A percentile compares a stretch with the other conserved stretches of the same genome.
phyloP scores from a whole-genome alignment of 2,888 invertebrate genomes.

The Macropis europaea region DNA sequence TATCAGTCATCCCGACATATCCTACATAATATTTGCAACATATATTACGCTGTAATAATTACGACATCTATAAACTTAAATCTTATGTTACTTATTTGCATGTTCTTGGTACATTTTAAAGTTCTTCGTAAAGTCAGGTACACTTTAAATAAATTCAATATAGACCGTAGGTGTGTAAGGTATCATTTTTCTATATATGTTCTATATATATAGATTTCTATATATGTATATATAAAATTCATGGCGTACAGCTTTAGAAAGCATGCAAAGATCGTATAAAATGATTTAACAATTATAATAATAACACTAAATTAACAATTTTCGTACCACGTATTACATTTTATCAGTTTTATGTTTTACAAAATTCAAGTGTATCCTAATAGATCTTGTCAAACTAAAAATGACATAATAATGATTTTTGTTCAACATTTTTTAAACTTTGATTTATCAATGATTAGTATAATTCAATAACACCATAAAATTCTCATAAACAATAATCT shows the following conservation, averaged over 20 bases:
- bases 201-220: too few species aligned
- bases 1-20: too few species aligned
- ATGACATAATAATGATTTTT: slow-evolving; percentile 1
- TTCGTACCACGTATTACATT: not conserved
- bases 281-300: slow-evolving; percentile 15
- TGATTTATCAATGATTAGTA: too few species aligned
- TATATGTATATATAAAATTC: not conserved
- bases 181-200: slow-evolving; percentile 38
- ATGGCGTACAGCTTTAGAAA: slow-evolving; percentile 11
- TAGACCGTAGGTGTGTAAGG: slow-evolving; percentile 34
- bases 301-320: slow-evolving; percentile 7
- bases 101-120: slow-evolving; percentile 48
- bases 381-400: not conserved
- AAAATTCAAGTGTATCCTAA: slow-evolving; percentile 10
- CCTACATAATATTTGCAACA: slow-evolving; percentile 72
- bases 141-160: slow-evolving; percentile 71
- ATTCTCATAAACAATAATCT: too few species aligned
- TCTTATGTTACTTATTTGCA: slow-evolving; percentile 49
- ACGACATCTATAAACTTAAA: slow-evolving; percentile 74
- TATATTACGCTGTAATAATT: too few species aligned
- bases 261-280: slow-evolving; percentile 5
- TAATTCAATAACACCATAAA: too few species aligned
- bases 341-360: not conserved
- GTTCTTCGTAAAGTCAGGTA: slow-evolving; percentile 73
- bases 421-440: not conserved